Percentiles rank a stretch among this genome's conserved stretches.
These are phyloP conservation scores for Stichodactyla mertensii DNA, from an alignment of 64 coral and sea anemone genomes.

Conservation along the genomic window DNA sequence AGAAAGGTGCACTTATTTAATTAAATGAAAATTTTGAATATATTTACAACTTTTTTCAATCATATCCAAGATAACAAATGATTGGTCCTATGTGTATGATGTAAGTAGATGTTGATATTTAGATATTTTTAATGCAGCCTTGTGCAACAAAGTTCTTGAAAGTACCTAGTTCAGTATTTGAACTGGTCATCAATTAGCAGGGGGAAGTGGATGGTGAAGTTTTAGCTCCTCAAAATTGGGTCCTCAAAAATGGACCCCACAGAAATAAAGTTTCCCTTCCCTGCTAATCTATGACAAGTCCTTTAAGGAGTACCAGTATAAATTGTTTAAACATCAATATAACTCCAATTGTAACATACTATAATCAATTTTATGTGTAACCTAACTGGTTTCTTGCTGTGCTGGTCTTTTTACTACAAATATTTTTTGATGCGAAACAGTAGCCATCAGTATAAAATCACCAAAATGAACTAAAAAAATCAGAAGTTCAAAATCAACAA, in stretches of 20 bases:
- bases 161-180: too few relatives aligned
- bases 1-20: background rate
- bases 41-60: background rate
- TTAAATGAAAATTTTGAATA: background rate
- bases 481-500: conserved; percentile 5
- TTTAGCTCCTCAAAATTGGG: too few relatives aligned
- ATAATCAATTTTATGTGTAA: background rate
- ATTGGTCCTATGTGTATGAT: background rate
- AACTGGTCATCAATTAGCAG: too few relatives aligned
- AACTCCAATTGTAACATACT: background rate
- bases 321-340: too few relatives aligned
- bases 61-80: background rate
- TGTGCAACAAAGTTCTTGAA: background rate
- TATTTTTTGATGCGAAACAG: conserved; percentile 85
- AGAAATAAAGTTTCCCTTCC: too few relatives aligned
- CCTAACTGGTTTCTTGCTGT: conserved; percentile 8
- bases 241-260: too few relatives aligned
- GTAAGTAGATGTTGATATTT: background rate
- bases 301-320: too few relatives aligned
- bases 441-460: conserved; percentile 78
- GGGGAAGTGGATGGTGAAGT: too few relatives aligned
- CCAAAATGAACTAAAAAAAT: conserved; percentile 59
- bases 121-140: background rate
- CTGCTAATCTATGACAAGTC: too few relatives aligned
- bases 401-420: conserved; percentile 78